These are phyloP conservation scores for Decapterus maruadsi DNA, from an alignment of 2,797 vertebrate genomes.

Conservation along the genomic window DNA sequence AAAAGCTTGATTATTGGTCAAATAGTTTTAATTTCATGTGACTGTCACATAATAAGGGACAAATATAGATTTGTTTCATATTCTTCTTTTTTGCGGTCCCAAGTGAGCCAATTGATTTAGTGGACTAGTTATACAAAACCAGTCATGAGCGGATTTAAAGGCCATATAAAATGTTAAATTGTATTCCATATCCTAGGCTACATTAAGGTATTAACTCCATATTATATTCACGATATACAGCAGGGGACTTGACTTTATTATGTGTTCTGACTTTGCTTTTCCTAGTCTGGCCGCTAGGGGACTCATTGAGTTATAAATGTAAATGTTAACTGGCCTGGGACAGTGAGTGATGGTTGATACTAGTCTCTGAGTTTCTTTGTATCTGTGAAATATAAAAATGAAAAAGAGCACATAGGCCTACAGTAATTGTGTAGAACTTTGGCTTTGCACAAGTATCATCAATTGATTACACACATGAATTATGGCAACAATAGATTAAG, in stretches of 20 bases:
- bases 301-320: constrained; percentile 59
- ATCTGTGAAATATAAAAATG: neutral
- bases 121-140: constrained; percentile 25
- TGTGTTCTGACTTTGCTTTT: constrained; percentile 42
- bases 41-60: neutral
- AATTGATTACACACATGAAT: neutral
- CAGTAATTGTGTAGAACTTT: no score
- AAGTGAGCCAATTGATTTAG: neutral
- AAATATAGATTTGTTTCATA: neutral
- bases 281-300: constrained; percentile 72
- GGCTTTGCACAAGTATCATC: neutral
- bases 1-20: constrained; percentile 49
- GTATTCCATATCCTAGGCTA: constrained; percentile 23
- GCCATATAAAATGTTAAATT: constrained; percentile 29
- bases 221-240: constrained; percentile 20
- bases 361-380: constrained; percentile 9
- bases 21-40: constrained; percentile 23
- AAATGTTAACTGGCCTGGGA: neutral
- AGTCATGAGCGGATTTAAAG: constrained; percentile 25
- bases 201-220: constrained; percentile 15
- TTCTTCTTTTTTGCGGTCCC: constrained; percentile 4
- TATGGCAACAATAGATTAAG: neutral
- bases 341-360: neutral
- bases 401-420: neutral
- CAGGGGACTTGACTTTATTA: neutral